Conservation (phyloP, 2,797 vertebrate species). For the Acestrorhynchus altus region DNA sequence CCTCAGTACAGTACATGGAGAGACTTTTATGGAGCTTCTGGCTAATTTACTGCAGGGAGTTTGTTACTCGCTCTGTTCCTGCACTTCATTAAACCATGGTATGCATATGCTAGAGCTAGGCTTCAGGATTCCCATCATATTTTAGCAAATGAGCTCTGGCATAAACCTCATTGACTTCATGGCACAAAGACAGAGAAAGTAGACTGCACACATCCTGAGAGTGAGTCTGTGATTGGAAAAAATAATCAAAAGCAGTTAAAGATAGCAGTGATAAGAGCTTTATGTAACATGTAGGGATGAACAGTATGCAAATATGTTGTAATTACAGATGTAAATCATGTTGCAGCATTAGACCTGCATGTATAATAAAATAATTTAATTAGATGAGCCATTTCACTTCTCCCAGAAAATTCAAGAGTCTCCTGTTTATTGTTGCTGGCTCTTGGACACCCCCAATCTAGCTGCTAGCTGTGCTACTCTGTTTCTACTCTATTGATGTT, state of each 20-base stretch:
- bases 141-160: not conserved
- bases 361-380: no score
- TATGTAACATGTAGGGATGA: no score
- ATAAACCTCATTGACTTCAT: not conserved
- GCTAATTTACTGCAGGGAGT: constrained; percentile 19
- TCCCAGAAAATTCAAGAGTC: no score
- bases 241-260: not conserved
- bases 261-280: no score
- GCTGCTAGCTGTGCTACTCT: no score
- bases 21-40: constrained; percentile 7
- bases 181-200: not conserved
- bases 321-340: no score
- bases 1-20: not conserved
- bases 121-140: not conserved
- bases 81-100: constrained; percentile 42
- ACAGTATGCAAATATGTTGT: no score
- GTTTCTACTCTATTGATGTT: no score
- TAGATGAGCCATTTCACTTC: no score
- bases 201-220: not conserved
- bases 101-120: constrained; percentile 21
- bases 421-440: no score
- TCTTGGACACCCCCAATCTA: no score
- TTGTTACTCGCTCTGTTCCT: constrained; percentile 24
- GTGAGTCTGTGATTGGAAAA: not conserved
- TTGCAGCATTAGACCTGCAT: no score